Conservation (phyloP, 1,140 invertebrate species). For the Planococcus citri region DNA sequence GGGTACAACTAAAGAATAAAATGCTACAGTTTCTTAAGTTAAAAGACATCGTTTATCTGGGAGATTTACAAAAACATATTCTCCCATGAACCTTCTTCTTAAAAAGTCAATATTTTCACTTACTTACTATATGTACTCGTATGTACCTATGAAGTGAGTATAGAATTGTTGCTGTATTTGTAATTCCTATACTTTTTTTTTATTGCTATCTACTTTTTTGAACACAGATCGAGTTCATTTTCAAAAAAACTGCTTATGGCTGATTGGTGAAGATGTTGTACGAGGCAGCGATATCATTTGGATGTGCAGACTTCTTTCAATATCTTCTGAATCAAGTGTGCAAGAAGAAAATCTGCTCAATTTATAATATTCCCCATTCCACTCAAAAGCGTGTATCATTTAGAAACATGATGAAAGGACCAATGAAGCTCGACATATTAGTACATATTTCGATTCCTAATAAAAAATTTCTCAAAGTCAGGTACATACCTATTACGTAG, state of each 20-base stretch:
- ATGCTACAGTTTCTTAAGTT: constrained; percentile 68
- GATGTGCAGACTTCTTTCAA: constrained; percentile 36
- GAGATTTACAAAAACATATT: constrained; percentile 51
- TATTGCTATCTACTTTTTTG: constrained; percentile 26
- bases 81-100: constrained; percentile 63
- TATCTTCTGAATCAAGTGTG: constrained; percentile 54
- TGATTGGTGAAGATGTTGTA: background rate
- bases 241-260: constrained; percentile 30
- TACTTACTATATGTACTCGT: constrained; percentile 29
- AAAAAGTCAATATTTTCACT: constrained; percentile 70
- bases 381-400: constrained; percentile 47
- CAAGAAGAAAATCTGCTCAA: constrained; percentile 69
- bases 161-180: background rate
- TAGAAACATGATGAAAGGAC: constrained; percentile 67
- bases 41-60: constrained; percentile 54
- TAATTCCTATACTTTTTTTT: too few species aligned
- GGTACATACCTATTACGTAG: too few species aligned
- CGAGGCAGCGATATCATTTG: background rate
- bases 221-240: constrained; percentile 53
- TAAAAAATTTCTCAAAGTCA: constrained; percentile 36
- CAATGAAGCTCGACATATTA: constrained; percentile 59
- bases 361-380: constrained; percentile 59
- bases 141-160: too few species aligned
- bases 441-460: constrained; percentile 61
- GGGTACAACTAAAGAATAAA: constrained; percentile 65